Evolutionary conservation across 2,797 vertebrate genomes (phyloP), one percentile per base, ranked within the genome.

Genomic region (Tympanoctomys barrerae): DNA sequence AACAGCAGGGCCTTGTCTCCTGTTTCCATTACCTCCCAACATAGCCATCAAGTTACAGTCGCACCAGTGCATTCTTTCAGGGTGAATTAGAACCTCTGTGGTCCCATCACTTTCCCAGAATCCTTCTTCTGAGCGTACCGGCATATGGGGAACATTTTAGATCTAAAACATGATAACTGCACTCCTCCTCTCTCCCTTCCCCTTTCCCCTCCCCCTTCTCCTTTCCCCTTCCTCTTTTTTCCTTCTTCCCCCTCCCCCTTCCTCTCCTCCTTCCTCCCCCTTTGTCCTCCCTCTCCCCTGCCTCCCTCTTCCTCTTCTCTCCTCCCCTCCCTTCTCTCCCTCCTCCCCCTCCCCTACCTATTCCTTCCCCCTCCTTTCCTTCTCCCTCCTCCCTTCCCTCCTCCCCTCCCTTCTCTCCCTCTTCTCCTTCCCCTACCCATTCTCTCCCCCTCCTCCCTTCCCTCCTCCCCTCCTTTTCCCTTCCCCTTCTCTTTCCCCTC

Each of bases 271-370:
- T 14, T 10, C 13, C 13, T 14, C 11, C 13, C 11, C 11, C 13
- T 14, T 14, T 52, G 2, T 14, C 14, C 13, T 10, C 12, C 12
- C 52, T 3, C 14, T 3, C 52, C 52, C 11, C 3, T 14, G 2
- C 52, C 11, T 3, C 52, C 12, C 3, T 12, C 3, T 2, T 1
- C 12, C 12, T 12, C 11, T 52, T 12, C 11, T 12, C 11, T 3
- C 12, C 14, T 3, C 11, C 12, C 52, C 11, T 13, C 13, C 52
- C 3, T 13, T 12, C 3, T 52, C 11, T 12, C 12, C 46, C 7
- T 7, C 10, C 7, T 7, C 46, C 46, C 7, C 10, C 7, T 7
- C 46, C 46, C 10, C 6, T 10, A 1, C 46, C 10, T 7, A 5
- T 10, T 7, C 46, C 46, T 49, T 7, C 46, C 46, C 46, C 46